A percentile compares a stretch with the other conserved stretches of the same genome.
phyloP scores from a whole-genome alignment of 2,113 vertebrate species.

The Aplodontia rufa region DNA sequence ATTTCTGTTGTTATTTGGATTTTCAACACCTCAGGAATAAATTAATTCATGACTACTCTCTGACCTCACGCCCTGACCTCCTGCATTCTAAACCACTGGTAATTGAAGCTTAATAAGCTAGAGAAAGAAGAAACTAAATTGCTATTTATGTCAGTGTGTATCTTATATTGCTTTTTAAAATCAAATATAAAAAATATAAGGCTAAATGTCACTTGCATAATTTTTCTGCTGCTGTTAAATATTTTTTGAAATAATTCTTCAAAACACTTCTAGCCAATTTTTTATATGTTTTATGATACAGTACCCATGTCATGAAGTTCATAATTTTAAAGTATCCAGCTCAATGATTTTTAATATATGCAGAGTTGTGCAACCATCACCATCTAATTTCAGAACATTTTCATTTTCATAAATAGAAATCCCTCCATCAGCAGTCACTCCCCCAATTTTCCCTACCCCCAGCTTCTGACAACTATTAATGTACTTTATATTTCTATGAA shows the following conservation, averaged over 20 bases:
- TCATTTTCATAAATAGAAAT: not conserved
- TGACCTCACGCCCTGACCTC: not conserved
- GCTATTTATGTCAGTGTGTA: not conserved
- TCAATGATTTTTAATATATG: not conserved
- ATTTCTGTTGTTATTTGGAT: conserved; percentile 23
- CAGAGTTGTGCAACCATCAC: not conserved
- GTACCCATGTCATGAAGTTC: not conserved
- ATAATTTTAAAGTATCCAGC: not conserved
- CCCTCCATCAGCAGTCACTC: not conserved
- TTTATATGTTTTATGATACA: not conserved
- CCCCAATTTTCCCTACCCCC: not conserved
- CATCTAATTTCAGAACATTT: conserved; percentile 41
- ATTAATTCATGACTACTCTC: conserved; percentile 15
- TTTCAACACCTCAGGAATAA: conserved; percentile 1
- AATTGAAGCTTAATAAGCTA: not conserved
- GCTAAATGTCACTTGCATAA: not conserved
- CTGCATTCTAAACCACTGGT: conserved; percentile 14
- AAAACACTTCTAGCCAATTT: not conserved
- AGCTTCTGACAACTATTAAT: not conserved
- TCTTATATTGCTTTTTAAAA: conserved; percentile 7
- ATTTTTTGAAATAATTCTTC: not conserved
- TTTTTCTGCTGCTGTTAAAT: not conserved
- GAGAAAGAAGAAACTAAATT: conserved; percentile 4
- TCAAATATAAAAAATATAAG: not conserved
- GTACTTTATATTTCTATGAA: not conserved